Base-by-base conservation (phyloP, 2,888 invertebrate species). In the Sinotaia quadrata region DNA sequence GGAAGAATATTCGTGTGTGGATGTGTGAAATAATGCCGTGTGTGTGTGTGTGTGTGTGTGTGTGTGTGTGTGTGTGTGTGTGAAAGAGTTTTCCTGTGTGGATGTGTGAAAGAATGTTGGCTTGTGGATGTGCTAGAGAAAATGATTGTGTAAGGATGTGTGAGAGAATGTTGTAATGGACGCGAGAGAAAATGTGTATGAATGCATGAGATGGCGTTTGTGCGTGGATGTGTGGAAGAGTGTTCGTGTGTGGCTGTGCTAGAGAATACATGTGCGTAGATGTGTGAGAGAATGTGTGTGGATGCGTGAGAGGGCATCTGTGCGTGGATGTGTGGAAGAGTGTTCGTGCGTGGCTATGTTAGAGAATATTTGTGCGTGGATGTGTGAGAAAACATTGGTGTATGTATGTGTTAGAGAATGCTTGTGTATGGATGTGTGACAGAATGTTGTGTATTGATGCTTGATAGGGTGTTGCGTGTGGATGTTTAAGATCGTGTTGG, bases 221-320 rank as follows among this genome's bases (percentile, higher is more conserved):
- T 52, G 24, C 31, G 4, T 54, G 34, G 18, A 8, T 31, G 33
- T 31, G 36, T 4, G 4, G 21, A 37, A 12, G 57, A 24, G 34
- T 36, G 57, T 34, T 21, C 27, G 57, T 29, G 57, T 57, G 57
- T 57, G 57, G 10, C 24, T 57, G 57, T 21, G 57, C 27, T 34
- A 24, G 57, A 36, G 57, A 36, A 37, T 57, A 37, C 37, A 37
- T 57, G 57, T 57, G 36, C 37, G 34, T 29, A 37, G 31, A 34
- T 54, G 33, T 31, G 54, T 31, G 54, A 33, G 54, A 4, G 54
- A 33, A 34, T 2, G 24, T 21, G 33, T 31, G 54, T n/a, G 15
- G 4, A 24, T 31, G 27, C 31, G 27, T 24, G 21, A 4, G 21
- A 12, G n/a, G 12, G 27, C n/a, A 18, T 29, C 33, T 54, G 12